These are phyloP conservation scores for Solea senegalensis DNA, from an alignment of 2,113 vertebrate species.

Conservation along the genomic window DNA sequence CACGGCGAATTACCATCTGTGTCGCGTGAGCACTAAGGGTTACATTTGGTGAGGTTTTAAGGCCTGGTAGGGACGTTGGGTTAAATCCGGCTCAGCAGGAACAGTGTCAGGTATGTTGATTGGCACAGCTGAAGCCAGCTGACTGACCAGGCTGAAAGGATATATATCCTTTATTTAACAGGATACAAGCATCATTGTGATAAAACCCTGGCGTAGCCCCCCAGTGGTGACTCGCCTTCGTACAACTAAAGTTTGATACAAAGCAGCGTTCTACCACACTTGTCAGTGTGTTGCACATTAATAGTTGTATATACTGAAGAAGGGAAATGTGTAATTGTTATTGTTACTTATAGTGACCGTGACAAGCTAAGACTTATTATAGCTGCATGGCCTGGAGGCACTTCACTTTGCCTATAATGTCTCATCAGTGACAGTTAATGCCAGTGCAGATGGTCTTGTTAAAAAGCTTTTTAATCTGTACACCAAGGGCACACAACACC, in stretches of 20 bases:
- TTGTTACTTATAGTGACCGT: conserved; percentile 14
- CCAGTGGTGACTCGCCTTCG: background rate
- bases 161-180: no score
- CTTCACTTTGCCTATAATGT: conserved; percentile 45
- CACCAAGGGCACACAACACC: conserved; percentile 6
- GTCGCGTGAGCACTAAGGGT: no score
- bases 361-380: conserved; percentile 57
- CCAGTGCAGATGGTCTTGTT: conserved; percentile 47
- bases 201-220: background rate
- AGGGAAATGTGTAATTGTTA: conserved; percentile 15
- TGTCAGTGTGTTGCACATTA: background rate
- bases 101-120: no score
- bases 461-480: conserved; percentile 64
- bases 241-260: no score
- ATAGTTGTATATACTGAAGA: background rate
- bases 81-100: no score
- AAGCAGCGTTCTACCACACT: background rate
- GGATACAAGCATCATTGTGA: background rate
- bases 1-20: no score
- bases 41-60: no score
- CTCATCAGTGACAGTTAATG: conserved; percentile 41
- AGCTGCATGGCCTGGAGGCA: conserved; percentile 31
- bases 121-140: no score
- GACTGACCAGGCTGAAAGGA: no score
- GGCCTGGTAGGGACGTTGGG: no score